A percentile compares a stretch with the other conserved stretches of the same genome.
Conservation (phyloP, 2,888 invertebrate genomes). For the Volucella inanis region DNA sequence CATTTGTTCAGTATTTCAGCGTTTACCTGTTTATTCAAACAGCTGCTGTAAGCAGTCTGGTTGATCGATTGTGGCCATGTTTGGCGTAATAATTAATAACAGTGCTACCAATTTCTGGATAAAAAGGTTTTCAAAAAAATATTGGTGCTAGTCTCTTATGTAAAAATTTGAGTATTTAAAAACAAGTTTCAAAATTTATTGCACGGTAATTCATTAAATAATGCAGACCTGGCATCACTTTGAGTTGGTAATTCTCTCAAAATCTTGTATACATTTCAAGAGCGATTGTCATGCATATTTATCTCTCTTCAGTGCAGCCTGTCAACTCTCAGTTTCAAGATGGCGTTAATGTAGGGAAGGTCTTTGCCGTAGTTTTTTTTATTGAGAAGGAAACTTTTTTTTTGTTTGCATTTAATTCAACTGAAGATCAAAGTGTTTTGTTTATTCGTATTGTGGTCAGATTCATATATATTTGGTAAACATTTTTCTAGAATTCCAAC, state of each 20-base stretch:
- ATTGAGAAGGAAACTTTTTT: conserved; percentile 30
- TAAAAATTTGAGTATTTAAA: too few species aligned
- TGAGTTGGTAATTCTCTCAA: not conserved
- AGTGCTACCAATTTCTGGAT: too few species aligned
- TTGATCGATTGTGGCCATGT: too few species aligned
- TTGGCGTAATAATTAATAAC: too few species aligned
- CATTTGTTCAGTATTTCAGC: too few species aligned
- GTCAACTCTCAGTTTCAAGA: conserved; percentile 75
- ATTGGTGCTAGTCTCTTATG: too few species aligned
- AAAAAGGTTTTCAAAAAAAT: too few species aligned
- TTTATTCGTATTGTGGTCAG: conserved; percentile 22
- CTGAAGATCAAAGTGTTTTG: conserved; percentile 3
- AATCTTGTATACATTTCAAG: conserved; percentile 6
- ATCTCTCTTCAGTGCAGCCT: conserved; percentile 51
- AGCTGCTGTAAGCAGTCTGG: too few species aligned
- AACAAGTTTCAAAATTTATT: not conserved
- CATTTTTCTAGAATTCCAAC: not conserved
- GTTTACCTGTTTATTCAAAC: too few species aligned
- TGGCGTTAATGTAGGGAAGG: conserved; percentile 76
- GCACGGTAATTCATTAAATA: not conserved
- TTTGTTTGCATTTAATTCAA: conserved; percentile 57
- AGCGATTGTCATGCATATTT: conserved; percentile 36
- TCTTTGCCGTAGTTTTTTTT: conserved; percentile 35
- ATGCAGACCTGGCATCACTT: conserved; percentile 29
- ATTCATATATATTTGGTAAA: not conserved